Conservation (phyloP, 2,797 vertebrate species). For the Xiphorhynchus erythropygius region DNA sequence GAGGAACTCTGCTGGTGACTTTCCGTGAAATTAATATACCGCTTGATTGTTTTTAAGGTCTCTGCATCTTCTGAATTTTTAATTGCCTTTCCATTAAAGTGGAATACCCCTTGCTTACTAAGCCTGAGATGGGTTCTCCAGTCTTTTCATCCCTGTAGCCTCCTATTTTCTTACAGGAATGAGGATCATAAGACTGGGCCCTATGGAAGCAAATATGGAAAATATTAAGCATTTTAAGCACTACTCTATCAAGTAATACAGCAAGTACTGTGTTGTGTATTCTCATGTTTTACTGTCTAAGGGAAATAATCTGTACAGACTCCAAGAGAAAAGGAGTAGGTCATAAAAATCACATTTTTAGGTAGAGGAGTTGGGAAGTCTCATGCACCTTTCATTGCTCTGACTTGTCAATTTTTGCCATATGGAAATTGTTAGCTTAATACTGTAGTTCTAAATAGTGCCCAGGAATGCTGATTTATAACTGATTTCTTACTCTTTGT, state of each 20-base stretch:
- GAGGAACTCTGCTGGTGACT: background rate
- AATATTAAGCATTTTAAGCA: slow-evolving; percentile 21
- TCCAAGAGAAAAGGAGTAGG: background rate
- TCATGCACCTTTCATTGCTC: slow-evolving; percentile 25
- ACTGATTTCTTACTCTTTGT: slow-evolving; percentile 12
- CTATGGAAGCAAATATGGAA: background rate
- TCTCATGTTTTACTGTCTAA: slow-evolving; percentile 19
- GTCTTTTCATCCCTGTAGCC: background rate
- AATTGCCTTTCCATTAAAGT: slow-evolving; percentile 50
- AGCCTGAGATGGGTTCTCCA: background rate
- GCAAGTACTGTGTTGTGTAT: background rate
- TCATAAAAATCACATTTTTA: slow-evolving; percentile 24
- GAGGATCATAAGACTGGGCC: background rate
- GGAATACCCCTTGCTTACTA: background rate
- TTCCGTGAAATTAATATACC: background rate
- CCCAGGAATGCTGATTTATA: slow-evolving; percentile 29
- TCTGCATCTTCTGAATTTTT: slow-evolving; percentile 56
- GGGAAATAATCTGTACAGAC: background rate
- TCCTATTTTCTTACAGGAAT: background rate
- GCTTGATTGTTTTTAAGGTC: slow-evolving; percentile 4
- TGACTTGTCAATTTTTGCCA: slow-evolving; percentile 63
- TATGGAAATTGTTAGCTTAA: slow-evolving; percentile 67
- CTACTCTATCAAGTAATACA: background rate
- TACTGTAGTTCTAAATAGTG: slow-evolving; percentile 48
- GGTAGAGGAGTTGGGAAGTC: background rate